Evolutionary conservation across 1,140 invertebrate genomes (phyloP), one percentile per base, ranked within the genome.

Genomic region (Leguminivora glycinivorella): DNA sequence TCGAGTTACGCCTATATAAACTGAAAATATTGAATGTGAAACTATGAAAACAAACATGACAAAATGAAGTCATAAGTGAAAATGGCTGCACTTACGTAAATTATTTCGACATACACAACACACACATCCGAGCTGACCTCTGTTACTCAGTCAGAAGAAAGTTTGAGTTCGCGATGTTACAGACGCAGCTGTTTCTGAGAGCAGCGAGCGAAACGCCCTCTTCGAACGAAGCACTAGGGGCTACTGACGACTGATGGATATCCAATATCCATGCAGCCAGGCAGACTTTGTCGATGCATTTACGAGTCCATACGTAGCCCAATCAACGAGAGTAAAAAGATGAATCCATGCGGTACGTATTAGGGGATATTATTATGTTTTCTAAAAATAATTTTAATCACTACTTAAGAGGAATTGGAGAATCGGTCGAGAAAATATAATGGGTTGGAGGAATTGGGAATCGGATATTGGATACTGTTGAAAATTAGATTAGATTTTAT

Each of bases 51-150:
- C 9, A 43, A 1, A 17, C 4, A 6, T 43, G 7, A 52, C 6
- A 17, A 19, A 19, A 22, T 9, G 2, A 9, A 10, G 17, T 52
- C 47, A 52, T 52, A 52, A 22, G 47, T 52, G 47, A 52, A 7
- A 43, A 43, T 22, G 22, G 22, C 17, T 10, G 47, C 9, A 52
- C 47, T 52, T 52, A 52, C 47, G 19, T 52, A 52, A 52, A 52
- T 52, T 7, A 52, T 52, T 52, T 52, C 47, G 47, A 52, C 47
- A 52, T 52, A 9, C 47, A 52, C 47, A 22, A 52, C 47, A 22
- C 43, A 52, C 47, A 52, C 47, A 52, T 52, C 19, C 19, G 47
- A 52, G 17, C 19, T 52, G 47, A 52, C 47, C 47, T 52, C 47
- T n/a, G 47, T 52, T 22, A 52, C 19, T 22, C 47, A 52, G n/a